phyloP scores from a whole-genome alignment of 2,888 invertebrate species.

The Volucella inanis region DNA sequence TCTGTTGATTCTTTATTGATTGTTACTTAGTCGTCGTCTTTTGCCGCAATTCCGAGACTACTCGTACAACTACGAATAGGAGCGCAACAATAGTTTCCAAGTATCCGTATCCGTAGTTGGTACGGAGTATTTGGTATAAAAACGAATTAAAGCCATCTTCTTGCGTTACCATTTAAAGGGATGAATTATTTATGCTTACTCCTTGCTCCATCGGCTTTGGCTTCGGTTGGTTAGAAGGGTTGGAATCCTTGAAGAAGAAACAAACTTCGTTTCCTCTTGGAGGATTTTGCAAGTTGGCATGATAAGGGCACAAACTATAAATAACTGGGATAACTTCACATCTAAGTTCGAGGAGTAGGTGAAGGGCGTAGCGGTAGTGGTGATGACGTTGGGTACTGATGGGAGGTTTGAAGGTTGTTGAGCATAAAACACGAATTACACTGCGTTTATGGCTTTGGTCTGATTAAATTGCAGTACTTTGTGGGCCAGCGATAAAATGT shows the following conservation, averaged over 20 bases:
- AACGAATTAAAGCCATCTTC: slow-evolving; percentile 22
- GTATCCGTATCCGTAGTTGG: not conserved
- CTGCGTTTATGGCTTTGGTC: slow-evolving; percentile 41
- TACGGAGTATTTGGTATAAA: not conserved
- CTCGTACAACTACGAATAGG: not conserved
- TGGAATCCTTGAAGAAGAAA: slow-evolving; percentile 37
- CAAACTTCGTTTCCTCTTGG: slow-evolving; percentile 36
- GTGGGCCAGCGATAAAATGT: slow-evolving; percentile 29
- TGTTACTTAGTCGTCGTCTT: slow-evolving; percentile 12
- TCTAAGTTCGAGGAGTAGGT: not conserved
- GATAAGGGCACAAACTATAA: slow-evolving; percentile 44
- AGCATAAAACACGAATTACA: slow-evolving; percentile 34
- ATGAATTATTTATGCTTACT: slow-evolving; percentile 60
- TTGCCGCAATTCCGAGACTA: no score
- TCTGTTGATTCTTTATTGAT: slow-evolving; percentile 33
- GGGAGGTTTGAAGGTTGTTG: slow-evolving; percentile 1
- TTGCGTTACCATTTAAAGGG: slow-evolving; percentile 12
- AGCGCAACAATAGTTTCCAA: slow-evolving; percentile 22
- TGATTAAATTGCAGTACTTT: slow-evolving; percentile 49
- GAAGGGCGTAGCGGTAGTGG: no score
- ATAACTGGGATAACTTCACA: slow-evolving; percentile 46
- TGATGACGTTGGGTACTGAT: no score
- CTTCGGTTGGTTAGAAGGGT: not conserved
- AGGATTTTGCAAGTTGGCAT: slow-evolving; percentile 54
- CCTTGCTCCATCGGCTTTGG: not conserved